Evolutionary conservation across 2,797 vertebrate species (phyloP), one percentile per base, ranked within the genome.

Genomic region (Propithecus deckenii): DNA sequence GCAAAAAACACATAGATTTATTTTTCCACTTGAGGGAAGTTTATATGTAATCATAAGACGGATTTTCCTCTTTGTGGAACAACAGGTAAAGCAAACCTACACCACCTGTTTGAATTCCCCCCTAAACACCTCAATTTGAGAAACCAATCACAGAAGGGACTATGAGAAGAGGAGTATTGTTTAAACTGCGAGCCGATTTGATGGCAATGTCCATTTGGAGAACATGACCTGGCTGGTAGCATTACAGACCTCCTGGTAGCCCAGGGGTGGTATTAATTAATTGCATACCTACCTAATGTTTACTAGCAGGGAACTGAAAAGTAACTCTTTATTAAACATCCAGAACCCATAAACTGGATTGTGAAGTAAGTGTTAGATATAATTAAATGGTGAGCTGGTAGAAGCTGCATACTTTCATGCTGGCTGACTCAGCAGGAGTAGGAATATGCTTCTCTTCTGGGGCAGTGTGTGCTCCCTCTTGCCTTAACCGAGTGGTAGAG

Each of bases 261-360:
- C 75, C 57, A n/a, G 32, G 65, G 91, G 59, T 89, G 30, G 14
- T 65, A 65, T 83, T 86, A 76, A 96, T 94, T 94, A 89, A 91
- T 78, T 89, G 57, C 63, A 9, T 92, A 93, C 94, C 76, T 83
- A 74, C 63, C 17, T 55, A 65, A 67, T 81, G 23, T 93, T 94
- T 96, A 97, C 92, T 89, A 95, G 78, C 76, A 92, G 65, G 92
- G 72, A 97, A 89, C 61, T 55, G 89, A 88, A 87, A 75, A 92
- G 50, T 81, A 96, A 96, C 91, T 97, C 80, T 96, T 80, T 88
- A 46, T 97, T 89, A 89, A 94, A 86, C 48, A 71, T 18, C 38
- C 72, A 81, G 75, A 75, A 63, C 83, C 86, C 88, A 94, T 97
- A 97, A 98, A 96, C 78, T 80, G 69, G 91, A 48, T 78, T 69